These are phyloP conservation scores for Ictalurus punctatus DNA, from an alignment of 2,113 vertebrate genomes.

Conservation along the genomic window DNA sequence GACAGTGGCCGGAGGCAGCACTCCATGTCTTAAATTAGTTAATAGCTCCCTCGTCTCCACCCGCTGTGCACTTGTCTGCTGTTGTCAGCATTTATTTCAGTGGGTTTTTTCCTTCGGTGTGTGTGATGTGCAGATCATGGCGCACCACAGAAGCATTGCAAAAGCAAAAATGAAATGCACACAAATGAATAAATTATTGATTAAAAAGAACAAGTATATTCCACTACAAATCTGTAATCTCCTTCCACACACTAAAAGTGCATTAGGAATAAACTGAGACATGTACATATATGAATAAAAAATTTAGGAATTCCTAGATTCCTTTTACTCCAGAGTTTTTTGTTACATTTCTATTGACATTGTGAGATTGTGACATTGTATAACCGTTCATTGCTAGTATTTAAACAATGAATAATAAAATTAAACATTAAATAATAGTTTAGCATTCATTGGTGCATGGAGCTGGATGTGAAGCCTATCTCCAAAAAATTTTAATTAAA, in stretches of 20 bases:
- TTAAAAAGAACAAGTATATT: conserved; percentile 1
- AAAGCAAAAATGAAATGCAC: conserved; percentile 14
- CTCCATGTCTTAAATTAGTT: conserved; percentile 48
- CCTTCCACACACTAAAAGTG: neutral
- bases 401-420: neutral
- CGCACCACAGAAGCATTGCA: neutral
- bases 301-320: neutral
- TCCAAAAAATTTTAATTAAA: neutral
- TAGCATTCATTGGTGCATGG: neutral
- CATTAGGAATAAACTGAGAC: neutral
- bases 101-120: neutral
- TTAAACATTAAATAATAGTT: neutral
- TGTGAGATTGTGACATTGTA: neutral
- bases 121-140: neutral
- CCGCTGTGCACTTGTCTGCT: neutral
- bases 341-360: neutral
- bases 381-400: neutral
- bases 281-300: too few relatives aligned
- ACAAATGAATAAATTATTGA: conserved; percentile 21
- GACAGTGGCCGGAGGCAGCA: conserved; percentile 24
- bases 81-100: conserved; percentile 47
- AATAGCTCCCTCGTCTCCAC: conserved; percentile 37
- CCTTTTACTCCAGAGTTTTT: neutral
- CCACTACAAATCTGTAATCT: neutral
- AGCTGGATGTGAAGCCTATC: neutral